A percentile compares a stretch with the other conserved stretches of the same genome.
Evolutionary conservation across 2,797 vertebrate genomes (phyloP).

Genomic region (Protosalanx chinensis): DNA sequence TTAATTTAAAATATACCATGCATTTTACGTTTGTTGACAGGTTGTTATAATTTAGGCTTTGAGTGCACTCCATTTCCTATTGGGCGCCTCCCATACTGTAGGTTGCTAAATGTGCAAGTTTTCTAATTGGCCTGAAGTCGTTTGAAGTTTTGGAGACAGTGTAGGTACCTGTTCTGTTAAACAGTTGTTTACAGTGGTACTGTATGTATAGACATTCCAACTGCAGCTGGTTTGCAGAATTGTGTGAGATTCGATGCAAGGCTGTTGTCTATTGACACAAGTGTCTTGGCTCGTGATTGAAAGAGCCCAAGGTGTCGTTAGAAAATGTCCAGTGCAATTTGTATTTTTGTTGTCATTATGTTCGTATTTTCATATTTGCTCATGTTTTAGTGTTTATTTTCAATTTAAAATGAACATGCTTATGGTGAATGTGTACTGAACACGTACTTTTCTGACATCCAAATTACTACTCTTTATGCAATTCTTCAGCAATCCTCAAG

Average conservation of each 20-base stretch:
- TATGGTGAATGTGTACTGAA: background rate
- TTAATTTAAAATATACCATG: constrained; percentile 32
- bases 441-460: no score
- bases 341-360: background rate
- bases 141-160: constrained; percentile 38
- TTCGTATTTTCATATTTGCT: constrained; percentile 29
- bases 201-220: constrained; percentile 59
- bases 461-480: background rate
- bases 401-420: background rate
- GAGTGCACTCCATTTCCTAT: constrained; percentile 41
- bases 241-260: constrained; percentile 55
- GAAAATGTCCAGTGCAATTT: constrained; percentile 13
- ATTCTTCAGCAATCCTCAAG: background rate
- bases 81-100: constrained; percentile 28
- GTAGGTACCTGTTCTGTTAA: constrained; percentile 45
- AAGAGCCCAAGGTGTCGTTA: constrained; percentile 9
- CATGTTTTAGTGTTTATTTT: background rate
- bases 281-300: constrained; percentile 53
- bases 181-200: constrained; percentile 61
- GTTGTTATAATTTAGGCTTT: constrained; percentile 30
- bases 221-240: constrained; percentile 80
- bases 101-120: constrained; percentile 44
- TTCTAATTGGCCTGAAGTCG: constrained; percentile 39
- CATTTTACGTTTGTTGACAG: constrained; percentile 20
- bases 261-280: constrained; percentile 57